Percentiles rank a stretch among this genome's conserved stretches.
Evolutionary conservation across 2,113 vertebrate genomes (phyloP).

Genomic region (Neogale vison): DNA sequence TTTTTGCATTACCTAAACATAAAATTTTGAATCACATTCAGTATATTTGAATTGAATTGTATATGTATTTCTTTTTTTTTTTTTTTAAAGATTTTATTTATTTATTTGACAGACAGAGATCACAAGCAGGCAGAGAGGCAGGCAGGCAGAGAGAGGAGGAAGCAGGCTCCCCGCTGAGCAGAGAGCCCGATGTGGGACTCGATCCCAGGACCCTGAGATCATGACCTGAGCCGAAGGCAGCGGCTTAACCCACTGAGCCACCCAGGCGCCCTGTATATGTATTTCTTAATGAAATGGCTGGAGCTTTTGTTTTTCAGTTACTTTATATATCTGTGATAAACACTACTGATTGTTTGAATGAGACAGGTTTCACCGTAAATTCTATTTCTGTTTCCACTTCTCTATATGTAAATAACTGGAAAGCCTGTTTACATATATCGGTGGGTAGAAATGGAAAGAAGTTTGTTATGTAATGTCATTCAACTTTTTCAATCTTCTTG

Average conservation of each 20-base stretch:
- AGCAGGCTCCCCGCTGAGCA: too few species aligned
- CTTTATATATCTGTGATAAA: not conserved
- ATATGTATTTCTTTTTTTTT: slow-evolving; percentile 12
- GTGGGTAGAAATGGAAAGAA: not conserved
- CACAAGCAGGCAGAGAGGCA: too few species aligned
- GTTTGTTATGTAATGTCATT: not conserved
- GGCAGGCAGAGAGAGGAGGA: too few species aligned
- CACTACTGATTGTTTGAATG: not conserved
- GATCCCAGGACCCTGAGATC: too few species aligned
- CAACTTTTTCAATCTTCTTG: not conserved
- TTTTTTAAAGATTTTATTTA: too few species aligned
- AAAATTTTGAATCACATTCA: not conserved
- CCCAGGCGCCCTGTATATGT: too few species aligned
- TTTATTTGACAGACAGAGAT: too few species aligned
- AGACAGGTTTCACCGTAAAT: not conserved
- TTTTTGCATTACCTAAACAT: not conserved
- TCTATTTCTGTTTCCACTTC: not conserved
- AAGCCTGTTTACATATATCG: not conserved
- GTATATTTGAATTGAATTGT: not conserved
- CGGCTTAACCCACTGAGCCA: too few species aligned
- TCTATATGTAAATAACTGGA: not conserved
- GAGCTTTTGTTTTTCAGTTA: slow-evolving; percentile 17
- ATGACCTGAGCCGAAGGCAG: too few species aligned
- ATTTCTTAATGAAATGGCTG: slow-evolving; percentile 21
- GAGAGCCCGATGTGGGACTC: too few species aligned